A percentile compares a stretch with the other conserved stretches of the same genome.
Conservation (phyloP, 2,113 vertebrate species). For the Etheostoma cragini region DNA sequence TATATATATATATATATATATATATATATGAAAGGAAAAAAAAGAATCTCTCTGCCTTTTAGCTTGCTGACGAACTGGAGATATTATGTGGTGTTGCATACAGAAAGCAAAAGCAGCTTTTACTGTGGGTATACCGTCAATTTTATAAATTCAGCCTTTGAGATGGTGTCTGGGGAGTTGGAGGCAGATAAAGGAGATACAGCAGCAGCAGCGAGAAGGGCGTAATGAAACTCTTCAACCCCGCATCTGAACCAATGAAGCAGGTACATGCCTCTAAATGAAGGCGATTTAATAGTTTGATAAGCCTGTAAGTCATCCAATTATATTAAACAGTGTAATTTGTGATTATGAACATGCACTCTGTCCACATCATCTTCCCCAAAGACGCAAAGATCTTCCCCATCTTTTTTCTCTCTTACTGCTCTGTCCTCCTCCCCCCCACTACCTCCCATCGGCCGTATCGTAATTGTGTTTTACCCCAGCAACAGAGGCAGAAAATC, state of each 20-base stretch:
- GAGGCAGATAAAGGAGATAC: slow-evolving; percentile 58
- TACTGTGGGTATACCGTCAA: slow-evolving; percentile 43
- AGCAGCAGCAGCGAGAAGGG: slow-evolving; percentile 27
- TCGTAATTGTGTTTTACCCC: slow-evolving; percentile 80
- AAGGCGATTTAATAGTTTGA: slow-evolving; percentile 63
- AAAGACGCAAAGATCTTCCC: slow-evolving; percentile 18
- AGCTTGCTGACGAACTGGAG: slow-evolving; percentile 43
- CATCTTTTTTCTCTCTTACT: slow-evolving; percentile 26
- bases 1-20: too few species aligned
- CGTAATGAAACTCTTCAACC: slow-evolving; percentile 59
- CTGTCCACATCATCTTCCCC: slow-evolving; percentile 65
- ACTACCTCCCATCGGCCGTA: slow-evolving; percentile 61
- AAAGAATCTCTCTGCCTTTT: slow-evolving; percentile 12
- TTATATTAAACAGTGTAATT: slow-evolving; percentile 75
- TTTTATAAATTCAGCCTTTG: slow-evolving; percentile 52
- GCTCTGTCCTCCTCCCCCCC: slow-evolving; percentile 30
- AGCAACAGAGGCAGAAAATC: slow-evolving; percentile 79
- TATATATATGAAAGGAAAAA: too few species aligned
- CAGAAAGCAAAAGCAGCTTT: slow-evolving; percentile 42
- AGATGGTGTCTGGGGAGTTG: slow-evolving; percentile 46
- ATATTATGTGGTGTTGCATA: slow-evolving; percentile 47
- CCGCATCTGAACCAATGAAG: slow-evolving; percentile 54
- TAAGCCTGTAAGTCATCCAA: slow-evolving; percentile 71
- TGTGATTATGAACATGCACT: slow-evolving; percentile 71
- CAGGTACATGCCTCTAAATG: slow-evolving; percentile 64